Percentiles rank a stretch among this genome's conserved stretches.
Evolutionary conservation across 2,113 vertebrate species (phyloP).

Genomic region (Cyphomyrus discorhynchus): DNA sequence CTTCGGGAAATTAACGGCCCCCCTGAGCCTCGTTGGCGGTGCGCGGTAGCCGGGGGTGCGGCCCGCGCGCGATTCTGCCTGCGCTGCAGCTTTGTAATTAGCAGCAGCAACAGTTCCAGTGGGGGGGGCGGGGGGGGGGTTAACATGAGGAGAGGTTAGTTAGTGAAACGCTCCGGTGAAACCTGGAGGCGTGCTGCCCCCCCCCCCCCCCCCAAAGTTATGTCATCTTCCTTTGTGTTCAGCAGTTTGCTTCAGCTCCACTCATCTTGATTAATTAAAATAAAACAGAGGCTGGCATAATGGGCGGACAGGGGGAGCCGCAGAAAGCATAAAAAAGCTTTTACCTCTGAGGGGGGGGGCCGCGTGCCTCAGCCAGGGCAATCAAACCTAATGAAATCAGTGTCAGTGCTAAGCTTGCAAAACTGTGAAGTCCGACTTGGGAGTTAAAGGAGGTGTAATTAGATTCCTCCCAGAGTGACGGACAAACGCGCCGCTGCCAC

Average conservation of each 20-base stretch:
- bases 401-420: conserved; percentile 87
- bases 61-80: conserved; percentile 12
- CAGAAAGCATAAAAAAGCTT: conserved; percentile 70
- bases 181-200: background rate
- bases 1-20: conserved; percentile 27
- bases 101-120: conserved; percentile 16
- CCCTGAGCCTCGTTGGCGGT: conserved; percentile 21
- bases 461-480: conserved; percentile 82
- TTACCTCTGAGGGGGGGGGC: conserved; percentile 69
- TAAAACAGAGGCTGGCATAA: conserved; percentile 68
- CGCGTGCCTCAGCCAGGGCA: conserved; percentile 64
- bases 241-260: conserved; percentile 79
- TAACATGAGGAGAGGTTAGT: conserved; percentile 7
- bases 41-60: background rate
- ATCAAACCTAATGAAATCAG: conserved; percentile 90
- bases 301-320: conserved; percentile 73
- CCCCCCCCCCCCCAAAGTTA: conserved; percentile 64
- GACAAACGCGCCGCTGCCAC: conserved; percentile 67
- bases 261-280: conserved; percentile 83
- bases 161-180: conserved; percentile 19
- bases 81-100: conserved; percentile 25
- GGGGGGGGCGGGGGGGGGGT: background rate
- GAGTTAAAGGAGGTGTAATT: conserved; percentile 84
- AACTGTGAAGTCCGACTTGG: conserved; percentile 81
- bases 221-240: conserved; percentile 74